phyloP scores from a whole-genome alignment of 2,113 vertebrate genomes.

The Terrapene triunguis region DNA sequence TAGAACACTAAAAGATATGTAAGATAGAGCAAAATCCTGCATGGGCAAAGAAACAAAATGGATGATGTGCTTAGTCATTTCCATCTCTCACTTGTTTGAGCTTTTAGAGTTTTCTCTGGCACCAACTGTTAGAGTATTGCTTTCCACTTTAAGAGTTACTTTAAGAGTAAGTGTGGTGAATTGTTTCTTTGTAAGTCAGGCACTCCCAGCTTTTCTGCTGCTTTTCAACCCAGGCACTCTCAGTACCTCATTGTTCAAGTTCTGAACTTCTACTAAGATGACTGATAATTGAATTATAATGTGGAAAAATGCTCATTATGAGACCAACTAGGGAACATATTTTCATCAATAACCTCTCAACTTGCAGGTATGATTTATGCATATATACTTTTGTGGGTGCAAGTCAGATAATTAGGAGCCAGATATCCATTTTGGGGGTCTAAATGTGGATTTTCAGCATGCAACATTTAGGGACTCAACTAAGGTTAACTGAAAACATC shows the following conservation, averaged over 20 bases:
- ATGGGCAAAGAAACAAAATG: neutral
- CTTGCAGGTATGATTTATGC: neutral
- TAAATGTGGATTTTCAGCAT: neutral
- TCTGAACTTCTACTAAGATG: neutral
- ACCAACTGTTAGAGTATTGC: neutral
- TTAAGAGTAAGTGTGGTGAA: neutral
- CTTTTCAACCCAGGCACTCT: neutral
- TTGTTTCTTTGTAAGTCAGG: neutral
- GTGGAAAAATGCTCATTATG: neutral
- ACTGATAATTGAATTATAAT: neutral
- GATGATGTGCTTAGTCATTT: neutral
- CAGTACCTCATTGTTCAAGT: neutral
- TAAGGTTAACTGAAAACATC: neutral
- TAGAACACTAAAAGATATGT: neutral
- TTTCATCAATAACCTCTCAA: neutral
- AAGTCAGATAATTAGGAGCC: neutral
- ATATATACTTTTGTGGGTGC: neutral
- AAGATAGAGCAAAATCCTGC: neutral
- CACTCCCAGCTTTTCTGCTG: neutral
- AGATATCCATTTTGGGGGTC: neutral
- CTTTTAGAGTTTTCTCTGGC: neutral
- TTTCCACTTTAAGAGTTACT: neutral
- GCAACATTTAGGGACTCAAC: neutral
- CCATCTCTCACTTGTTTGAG: neutral
- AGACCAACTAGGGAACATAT: neutral